Percentiles rank a stretch among this genome's conserved stretches.
Evolutionary conservation across 2,888 invertebrate genomes (phyloP).

Genomic region (Pyrgus malvae): DNA sequence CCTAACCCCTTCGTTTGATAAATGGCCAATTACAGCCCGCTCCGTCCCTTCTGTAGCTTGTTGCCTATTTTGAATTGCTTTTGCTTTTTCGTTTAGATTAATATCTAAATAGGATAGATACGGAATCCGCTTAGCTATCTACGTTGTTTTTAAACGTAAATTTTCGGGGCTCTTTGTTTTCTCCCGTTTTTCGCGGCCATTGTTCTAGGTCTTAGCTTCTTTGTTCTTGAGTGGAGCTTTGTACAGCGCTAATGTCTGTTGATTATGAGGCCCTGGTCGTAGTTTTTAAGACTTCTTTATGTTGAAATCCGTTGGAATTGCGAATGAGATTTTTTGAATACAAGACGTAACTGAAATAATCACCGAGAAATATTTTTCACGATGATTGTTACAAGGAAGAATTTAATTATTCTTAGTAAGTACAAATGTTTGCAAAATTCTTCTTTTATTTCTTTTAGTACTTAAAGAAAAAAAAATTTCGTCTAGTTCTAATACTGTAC

Average conservation of each 20-base stretch:
- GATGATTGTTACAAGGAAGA: no score
- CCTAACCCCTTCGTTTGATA: slow-evolving; percentile 83
- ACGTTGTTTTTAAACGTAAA: slow-evolving; percentile 82
- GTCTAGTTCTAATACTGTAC: no score
- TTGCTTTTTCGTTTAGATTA: slow-evolving; percentile 82
- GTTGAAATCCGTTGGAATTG: slow-evolving; percentile 1
- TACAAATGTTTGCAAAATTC: no score
- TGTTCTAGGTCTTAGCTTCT: slow-evolving; percentile 62
- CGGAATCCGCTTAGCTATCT: slow-evolving; percentile 79
- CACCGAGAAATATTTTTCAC: not conserved
- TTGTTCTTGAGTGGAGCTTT: slow-evolving; percentile 44
- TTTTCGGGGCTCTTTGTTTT: slow-evolving; percentile 64
- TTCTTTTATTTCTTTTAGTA: no score
- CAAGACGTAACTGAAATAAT: not conserved
- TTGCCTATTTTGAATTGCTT: slow-evolving; percentile 82
- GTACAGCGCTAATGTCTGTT: slow-evolving; percentile 34
- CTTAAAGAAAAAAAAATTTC: no score
- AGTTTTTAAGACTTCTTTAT: slow-evolving; percentile 21
- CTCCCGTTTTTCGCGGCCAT: slow-evolving; percentile 57
- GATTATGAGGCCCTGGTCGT: slow-evolving; percentile 36
- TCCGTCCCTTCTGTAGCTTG: slow-evolving; percentile 79
- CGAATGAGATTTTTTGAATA: slow-evolving; percentile 11
- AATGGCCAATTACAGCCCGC: slow-evolving; percentile 81
- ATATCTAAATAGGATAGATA: slow-evolving; percentile 83
- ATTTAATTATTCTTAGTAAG: no score